Conservation (phyloP, 2,113 vertebrate species). For the Campylomormyrus tamandua region DNA sequence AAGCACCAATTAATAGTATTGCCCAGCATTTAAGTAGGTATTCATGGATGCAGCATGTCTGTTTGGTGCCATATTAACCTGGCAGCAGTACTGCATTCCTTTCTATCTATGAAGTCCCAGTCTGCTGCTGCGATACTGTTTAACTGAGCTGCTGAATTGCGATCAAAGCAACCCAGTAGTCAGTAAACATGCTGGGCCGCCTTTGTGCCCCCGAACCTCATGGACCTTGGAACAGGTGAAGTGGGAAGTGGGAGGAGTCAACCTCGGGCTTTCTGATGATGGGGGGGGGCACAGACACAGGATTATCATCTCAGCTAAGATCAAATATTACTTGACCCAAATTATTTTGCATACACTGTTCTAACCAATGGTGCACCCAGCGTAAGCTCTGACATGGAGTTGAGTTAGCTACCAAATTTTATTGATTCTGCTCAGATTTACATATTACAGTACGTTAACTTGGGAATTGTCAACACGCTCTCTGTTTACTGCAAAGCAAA, state of each 20-base stretch:
- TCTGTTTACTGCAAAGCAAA: not conserved
- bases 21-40: not conserved
- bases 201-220: not conserved
- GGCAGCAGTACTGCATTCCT: not conserved
- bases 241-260: not conserved
- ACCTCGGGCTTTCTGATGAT: not conserved
- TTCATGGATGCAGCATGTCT: not conserved
- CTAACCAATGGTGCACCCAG: not conserved
- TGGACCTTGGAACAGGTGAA: not conserved
- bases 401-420: not conserved
- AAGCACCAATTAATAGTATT: not conserved
- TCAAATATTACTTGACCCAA: not conserved
- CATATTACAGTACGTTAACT: not conserved
- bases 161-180: not conserved
- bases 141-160: not conserved
- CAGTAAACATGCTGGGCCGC: not conserved
- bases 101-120: not conserved
- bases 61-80: not conserved
- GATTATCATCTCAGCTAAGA: not conserved
- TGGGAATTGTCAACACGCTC: not conserved
- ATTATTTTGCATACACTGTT: not conserved
- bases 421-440: not conserved
- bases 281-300: not conserved
- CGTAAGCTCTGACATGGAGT: not conserved
- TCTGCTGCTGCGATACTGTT: not conserved